Base-by-base conservation (phyloP, 1,140 invertebrate genomes). In the Zaprionus nigranus region DNA sequence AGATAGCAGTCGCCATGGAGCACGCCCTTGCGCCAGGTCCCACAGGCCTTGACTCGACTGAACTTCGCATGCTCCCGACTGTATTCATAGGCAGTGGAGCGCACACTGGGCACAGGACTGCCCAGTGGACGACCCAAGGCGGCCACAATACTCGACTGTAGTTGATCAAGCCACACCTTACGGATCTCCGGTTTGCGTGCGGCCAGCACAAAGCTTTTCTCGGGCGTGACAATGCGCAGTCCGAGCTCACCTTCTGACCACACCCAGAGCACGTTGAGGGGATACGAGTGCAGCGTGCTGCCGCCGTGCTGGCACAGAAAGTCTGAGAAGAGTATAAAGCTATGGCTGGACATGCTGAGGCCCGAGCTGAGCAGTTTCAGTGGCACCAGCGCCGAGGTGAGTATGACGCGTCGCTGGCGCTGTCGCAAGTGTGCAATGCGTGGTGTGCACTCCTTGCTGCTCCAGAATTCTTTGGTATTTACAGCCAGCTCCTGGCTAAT, bases 1-100 rank as follows among this genome's bases (percentile, higher is more conserved):
- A 98, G 91, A 93, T 96, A 96, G 3, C 97, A 97, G 78, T 94
- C 93, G 12, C 97, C 97, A 92, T 98, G 96, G 75, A 97, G 93
- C 82, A 97, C 96, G 2, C 96, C 97, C 91, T 95, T 95, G 15
- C 96, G 92, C 97, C 97, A 98, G 60, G 95, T 93, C 1, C 96
- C 96, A 90, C 92, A 93, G 84, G 97, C 98, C 68, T 94, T 96
- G 0, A 97, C 96, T 84, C 97, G 96, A 92, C 97, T 96, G 82
- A 95, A 97, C 67, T 94, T 93, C 11, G 93, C 86, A 92, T 95
- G 95, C 91, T 96, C 97, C 56, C 84, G 93, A 1, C 94, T 95
- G 91, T 97, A 98, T 5, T 94, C 94, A 79, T 97, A 96, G 24
- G 93, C 94, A 2, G 96, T 96, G 51, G 95, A 96, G 53, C 97